phyloP scores from a whole-genome alignment of 2,113 vertebrate genomes.

The Eolophus roseicapilla region DNA sequence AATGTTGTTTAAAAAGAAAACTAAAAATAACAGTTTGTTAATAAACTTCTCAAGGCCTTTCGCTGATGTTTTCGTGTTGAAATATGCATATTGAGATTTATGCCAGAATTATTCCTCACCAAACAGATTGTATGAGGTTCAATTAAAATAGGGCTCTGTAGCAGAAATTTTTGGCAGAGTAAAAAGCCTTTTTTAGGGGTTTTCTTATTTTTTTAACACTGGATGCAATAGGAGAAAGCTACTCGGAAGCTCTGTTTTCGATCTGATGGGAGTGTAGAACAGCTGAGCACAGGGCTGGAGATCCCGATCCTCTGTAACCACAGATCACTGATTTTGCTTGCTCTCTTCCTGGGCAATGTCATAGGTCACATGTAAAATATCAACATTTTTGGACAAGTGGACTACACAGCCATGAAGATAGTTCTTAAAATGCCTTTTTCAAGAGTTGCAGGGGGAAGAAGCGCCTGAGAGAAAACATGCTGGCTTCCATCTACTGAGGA shows the following conservation, averaged over 20 bases:
- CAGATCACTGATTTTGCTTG: not conserved
- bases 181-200: not conserved
- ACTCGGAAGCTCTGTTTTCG: not conserved
- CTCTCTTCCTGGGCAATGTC: not conserved
- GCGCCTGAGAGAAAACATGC: accelerated
- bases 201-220: not conserved
- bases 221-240: not conserved
- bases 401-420: not conserved
- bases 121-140: slow-evolving; percentile 47
- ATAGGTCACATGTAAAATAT: not conserved
- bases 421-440: not conserved
- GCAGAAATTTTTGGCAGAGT: not conserved
- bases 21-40: slow-evolving; percentile 59
- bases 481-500: not conserved
- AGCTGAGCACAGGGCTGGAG: not conserved
- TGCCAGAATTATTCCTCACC: slow-evolving; percentile 45
- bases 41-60: slow-evolving; percentile 52
- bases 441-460: not conserved
- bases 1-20: slow-evolving; percentile 11
- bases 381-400: not conserved
- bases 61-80: slow-evolving; percentile 44
- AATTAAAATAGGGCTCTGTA: slow-evolving; percentile 11
- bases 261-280: not conserved
- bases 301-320: not conserved
- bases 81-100: slow-evolving; percentile 14